phyloP scores from a whole-genome alignment of 1,140 invertebrate species.

The Agrypnia vestita region DNA sequence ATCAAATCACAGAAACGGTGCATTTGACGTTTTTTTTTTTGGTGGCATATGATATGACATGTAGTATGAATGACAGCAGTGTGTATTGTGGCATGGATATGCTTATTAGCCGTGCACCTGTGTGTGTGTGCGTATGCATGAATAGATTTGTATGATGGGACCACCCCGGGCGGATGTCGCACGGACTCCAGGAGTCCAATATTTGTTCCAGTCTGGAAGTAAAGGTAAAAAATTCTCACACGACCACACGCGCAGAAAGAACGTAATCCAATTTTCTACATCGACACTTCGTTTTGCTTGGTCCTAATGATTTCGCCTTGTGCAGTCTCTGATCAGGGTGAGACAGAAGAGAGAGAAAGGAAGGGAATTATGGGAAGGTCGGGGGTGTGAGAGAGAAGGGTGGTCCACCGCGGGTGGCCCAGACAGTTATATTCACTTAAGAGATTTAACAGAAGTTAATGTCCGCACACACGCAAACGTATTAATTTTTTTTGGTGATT shows the following conservation, averaged over 20 bases:
- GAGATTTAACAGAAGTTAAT: conserved; percentile 40
- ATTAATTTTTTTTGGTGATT: too few relatives aligned
- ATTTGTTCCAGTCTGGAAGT: not conserved
- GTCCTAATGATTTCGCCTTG: conserved; percentile 1
- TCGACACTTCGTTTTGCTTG: not conserved
- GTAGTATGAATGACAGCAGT: not conserved
- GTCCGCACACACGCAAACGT: conserved; percentile 4
- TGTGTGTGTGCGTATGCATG: conserved; percentile 41
- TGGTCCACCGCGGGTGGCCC: conserved; percentile 42
- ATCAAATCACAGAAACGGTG: too few relatives aligned
- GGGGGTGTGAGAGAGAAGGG: conserved; percentile 28
- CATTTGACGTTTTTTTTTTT: not conserved
- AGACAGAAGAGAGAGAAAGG: conserved; percentile 30
- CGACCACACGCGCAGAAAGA: not conserved
- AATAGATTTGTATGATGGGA: conserved; percentile 45
- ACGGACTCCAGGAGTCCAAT: not conserved
- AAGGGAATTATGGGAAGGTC: conserved; percentile 18
- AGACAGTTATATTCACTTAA: conserved; percentile 39
- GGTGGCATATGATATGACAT: not conserved
- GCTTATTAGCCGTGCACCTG: conserved; percentile 32
- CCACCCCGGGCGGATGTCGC: conserved; percentile 56
- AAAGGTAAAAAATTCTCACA: not conserved
- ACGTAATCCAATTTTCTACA: conserved; percentile 7
- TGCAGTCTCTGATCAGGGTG: conserved; percentile 14
- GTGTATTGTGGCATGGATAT: conserved; percentile 12